Base-by-base conservation (phyloP, 2,797 vertebrate genomes). In the Acanthurus leucopareius region DNA sequence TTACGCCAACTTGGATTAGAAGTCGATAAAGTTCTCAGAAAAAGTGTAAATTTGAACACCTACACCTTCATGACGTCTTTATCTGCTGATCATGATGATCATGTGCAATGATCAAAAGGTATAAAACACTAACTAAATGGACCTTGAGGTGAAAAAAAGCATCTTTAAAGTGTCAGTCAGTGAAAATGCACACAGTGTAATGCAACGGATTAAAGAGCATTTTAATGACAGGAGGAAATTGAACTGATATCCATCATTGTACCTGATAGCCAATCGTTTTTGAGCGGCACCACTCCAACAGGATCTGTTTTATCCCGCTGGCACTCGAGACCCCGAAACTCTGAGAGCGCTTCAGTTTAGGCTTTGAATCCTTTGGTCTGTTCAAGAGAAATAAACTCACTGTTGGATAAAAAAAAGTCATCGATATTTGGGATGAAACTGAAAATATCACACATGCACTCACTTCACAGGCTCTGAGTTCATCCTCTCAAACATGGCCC, bases 251-350 rank as follows among this genome's bases (percentile, higher is more conserved):
- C 28, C 28, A 32, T 32, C 28, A 4, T 45, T 38, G 0, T 57
- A 98, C 98, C 97, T 98, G 93, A 86, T 99, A 99, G 78, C 97
- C 97, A 0, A 97, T 92, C 3, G 98, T 99, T 93, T 99, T 99
- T 28, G 96, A 98, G 57, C 98, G 97, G 83, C 97, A 99, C 98
- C 98, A 99, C 60, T 99, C 97, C 58, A 99, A 83, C 2, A 99
- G 95, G 72, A 98, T 96, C 89, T 97, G 97, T 84, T 99, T 99
- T 65, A 99, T 98, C 56, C 97, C 97, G 71, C 96, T 98, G 78
- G 97, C 98, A 0, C 97, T 99, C 87, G 97, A 96, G 28, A 96
- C 94, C 0, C 95, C 97, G 3, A 97, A 97, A 79, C 97, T 98
- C 94, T 98, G 97, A 0, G 97, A 99, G 40, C 97, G 95, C 86